Conservation (phyloP, 2,113 vertebrate species). For the Natator depressus region DNA sequence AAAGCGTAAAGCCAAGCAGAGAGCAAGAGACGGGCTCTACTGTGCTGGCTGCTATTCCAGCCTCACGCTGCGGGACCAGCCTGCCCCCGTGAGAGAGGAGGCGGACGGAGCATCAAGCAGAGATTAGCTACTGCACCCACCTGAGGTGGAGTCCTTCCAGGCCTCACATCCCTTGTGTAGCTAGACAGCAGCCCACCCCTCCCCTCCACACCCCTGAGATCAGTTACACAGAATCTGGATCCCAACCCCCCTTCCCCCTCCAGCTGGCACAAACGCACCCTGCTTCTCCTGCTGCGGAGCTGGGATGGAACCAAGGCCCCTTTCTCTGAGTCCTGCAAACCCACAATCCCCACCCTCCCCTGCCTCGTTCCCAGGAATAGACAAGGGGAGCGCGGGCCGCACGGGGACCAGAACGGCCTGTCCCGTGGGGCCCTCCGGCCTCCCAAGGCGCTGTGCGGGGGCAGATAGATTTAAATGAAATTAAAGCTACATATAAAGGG, state of each 20-base stretch:
- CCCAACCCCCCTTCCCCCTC: neutral
- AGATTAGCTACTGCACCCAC: neutral
- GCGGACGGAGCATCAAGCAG: neutral
- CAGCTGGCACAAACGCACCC: neutral
- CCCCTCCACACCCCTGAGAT: neutral
- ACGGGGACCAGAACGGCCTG: neutral
- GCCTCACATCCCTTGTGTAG: neutral
- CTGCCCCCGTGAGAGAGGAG: neutral
- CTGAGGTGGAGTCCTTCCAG: neutral
- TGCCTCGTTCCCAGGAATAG: neutral
- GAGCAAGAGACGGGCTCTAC: neutral
- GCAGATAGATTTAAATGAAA: neutral
- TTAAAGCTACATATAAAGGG: neutral
- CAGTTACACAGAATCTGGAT: neutral
- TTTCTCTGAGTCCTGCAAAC: neutral
- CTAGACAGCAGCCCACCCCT: neutral
- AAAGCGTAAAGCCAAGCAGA: neutral
- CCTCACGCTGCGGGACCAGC: neutral
- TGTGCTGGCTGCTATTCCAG: neutral
- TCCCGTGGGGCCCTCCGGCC: neutral
- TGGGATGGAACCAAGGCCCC: neutral
- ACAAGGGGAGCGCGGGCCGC: accelerated
- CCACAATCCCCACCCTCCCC: neutral
- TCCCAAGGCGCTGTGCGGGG: neutral
- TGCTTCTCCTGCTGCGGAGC: neutral